These are phyloP conservation scores for Distichodus sexfasciatus DNA, from an alignment of 2,797 vertebrate species.

Conservation along the genomic window DNA sequence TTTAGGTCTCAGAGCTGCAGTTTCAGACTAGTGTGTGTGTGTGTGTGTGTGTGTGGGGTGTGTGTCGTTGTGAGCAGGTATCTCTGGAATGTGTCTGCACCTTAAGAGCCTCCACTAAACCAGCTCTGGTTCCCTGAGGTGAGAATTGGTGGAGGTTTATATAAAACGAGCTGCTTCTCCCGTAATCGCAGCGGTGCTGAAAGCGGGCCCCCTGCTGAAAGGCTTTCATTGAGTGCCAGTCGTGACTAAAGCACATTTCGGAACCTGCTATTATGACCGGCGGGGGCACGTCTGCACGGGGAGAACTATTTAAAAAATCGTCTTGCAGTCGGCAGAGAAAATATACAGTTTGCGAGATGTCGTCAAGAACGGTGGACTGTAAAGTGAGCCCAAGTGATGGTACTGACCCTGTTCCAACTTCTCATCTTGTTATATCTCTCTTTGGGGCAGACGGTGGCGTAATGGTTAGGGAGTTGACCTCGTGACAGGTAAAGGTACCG, in stretches of 20 bases:
- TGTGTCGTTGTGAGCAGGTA: neutral
- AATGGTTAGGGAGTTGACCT: no score
- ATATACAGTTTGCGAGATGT: no score
- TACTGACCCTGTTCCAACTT: no score
- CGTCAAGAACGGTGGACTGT: no score
- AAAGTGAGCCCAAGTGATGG: no score
- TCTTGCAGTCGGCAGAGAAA: slow-evolving; percentile 41
- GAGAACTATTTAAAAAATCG: slow-evolving; percentile 30
- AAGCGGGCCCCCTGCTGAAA: slow-evolving; percentile 23
- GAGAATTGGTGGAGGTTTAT: slow-evolving; percentile 39
- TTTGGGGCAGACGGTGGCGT: no score
- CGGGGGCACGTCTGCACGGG: slow-evolving; percentile 44
- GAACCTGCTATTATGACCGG: slow-evolving; percentile 61
- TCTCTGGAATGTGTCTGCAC: neutral
- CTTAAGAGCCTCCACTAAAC: slow-evolving; percentile 34
- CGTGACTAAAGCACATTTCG: slow-evolving; percentile 57
- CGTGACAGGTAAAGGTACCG: no score
- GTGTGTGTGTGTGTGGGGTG: neutral
- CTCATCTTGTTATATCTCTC: no score
- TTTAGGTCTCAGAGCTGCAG: no score
- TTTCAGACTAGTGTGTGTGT: no score
- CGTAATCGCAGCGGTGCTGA: slow-evolving; percentile 1
- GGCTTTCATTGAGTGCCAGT: slow-evolving; percentile 20
- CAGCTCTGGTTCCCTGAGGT: slow-evolving; percentile 53
- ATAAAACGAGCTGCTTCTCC: slow-evolving; percentile 36